Evolutionary conservation across 2,113 vertebrate genomes (phyloP).

Genomic region (Meleagris gallopavo): DNA sequence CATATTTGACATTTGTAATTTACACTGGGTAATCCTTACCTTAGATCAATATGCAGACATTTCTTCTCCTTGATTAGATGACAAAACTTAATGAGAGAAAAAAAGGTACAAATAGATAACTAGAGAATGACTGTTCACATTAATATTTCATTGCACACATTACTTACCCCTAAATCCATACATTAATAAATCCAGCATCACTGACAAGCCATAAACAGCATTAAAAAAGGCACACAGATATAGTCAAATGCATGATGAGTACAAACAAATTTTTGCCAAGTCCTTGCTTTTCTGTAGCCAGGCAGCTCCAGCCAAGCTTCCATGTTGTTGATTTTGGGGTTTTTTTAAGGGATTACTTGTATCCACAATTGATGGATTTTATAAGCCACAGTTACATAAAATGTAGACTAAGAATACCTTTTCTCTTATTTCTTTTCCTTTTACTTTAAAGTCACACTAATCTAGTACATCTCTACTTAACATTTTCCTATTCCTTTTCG

Average conservation of each 20-base stretch:
- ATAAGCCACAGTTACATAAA: background rate
- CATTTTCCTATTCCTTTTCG: slow-evolving; percentile 27
- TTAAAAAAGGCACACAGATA: background rate
- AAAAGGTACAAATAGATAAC: slow-evolving; percentile 5
- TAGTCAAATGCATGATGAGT: background rate
- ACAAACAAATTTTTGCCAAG: background rate
- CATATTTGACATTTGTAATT: slow-evolving; percentile 14
- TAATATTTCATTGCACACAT: background rate
- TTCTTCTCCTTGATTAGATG: background rate
- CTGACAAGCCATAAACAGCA: background rate
- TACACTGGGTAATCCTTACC: background rate
- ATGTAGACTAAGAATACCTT: background rate
- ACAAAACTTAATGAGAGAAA: background rate
- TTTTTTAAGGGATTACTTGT: background rate
- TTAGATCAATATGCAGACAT: background rate
- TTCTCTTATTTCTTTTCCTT: background rate
- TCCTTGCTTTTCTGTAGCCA: background rate
- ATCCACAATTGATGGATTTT: background rate
- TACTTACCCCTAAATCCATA: background rate
- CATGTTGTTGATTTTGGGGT: fast-evolving
- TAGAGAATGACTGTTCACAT: slow-evolving; percentile 3
- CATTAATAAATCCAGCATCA: background rate
- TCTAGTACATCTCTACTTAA: background rate
- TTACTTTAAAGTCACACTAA: background rate
- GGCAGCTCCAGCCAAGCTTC: background rate